Evolutionary conservation across 2,888 invertebrate species (phyloP).

Genomic region (Baronia brevicornis): DNA sequence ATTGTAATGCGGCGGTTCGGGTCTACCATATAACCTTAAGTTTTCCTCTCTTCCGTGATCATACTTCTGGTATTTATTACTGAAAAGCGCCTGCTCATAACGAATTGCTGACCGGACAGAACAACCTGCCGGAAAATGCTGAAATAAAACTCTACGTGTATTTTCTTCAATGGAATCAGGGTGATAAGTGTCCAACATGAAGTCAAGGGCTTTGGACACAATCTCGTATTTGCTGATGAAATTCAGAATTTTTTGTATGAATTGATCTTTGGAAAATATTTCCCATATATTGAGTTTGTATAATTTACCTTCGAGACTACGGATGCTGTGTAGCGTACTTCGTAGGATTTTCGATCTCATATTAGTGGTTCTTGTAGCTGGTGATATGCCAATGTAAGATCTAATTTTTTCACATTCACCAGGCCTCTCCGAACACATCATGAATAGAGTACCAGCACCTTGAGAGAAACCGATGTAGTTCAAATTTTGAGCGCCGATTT

Average conservation of each 20-base stretch:
- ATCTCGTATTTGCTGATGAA: too few relatives aligned
- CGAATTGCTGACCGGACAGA: conserved; percentile 36
- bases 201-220: not conserved
- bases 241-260: too few relatives aligned
- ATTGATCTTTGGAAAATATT: too few relatives aligned
- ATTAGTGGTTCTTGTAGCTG: conserved; percentile 27
- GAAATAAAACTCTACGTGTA: conserved; percentile 14
- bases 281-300: too few relatives aligned
- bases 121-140: conserved; percentile 33
- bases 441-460: conserved; percentile 23
- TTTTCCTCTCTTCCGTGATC: conserved; percentile 32
- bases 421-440: conserved; percentile 28
- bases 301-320: too few relatives aligned
- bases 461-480: conserved; percentile 31
- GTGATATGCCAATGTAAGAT: conserved; percentile 29
- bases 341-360: too few relatives aligned
- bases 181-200: conserved; percentile 12
- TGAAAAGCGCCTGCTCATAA: conserved; percentile 26
- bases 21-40: conserved; percentile 25
- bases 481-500: conserved; percentile 24
- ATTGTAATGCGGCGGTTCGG: conserved; percentile 32
- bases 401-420: conserved; percentile 33
- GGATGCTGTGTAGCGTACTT: too few relatives aligned
- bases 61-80: conserved; percentile 27
- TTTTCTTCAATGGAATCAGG: conserved; percentile 24